Percentiles rank a stretch among this genome's conserved stretches.
Evolutionary conservation across 2,888 invertebrate genomes (phyloP).

Genomic region (Xylota sylvarum): DNA sequence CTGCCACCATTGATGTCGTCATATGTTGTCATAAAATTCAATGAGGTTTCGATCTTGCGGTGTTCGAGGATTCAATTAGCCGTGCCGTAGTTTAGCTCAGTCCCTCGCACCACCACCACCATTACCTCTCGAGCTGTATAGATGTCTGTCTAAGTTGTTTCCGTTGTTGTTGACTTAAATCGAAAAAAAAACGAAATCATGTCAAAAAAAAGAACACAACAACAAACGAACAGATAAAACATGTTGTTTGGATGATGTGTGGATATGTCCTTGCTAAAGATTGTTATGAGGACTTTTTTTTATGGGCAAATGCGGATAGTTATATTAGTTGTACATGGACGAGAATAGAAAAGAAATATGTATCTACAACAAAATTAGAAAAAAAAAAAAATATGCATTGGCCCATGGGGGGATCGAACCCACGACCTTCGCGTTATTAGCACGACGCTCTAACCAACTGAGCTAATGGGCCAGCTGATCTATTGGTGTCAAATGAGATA

Average conservation of each 20-base stretch:
- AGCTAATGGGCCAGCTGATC: conserved; percentile 75
- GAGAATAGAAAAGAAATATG: background rate
- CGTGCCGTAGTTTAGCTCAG: conserved; percentile 54
- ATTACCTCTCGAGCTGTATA: background rate
- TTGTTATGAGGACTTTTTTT: conserved; percentile 2
- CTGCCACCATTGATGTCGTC: conserved; percentile 60
- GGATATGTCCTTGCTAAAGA: background rate
- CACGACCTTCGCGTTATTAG: conserved; percentile 79
- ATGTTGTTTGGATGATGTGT: background rate
- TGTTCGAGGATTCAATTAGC: conserved; percentile 75
- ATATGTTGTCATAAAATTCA: conserved; percentile 69
- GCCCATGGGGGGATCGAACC: conserved; percentile 75
- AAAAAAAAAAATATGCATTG: conserved; percentile 4
- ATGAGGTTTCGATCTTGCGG: conserved; percentile 74
- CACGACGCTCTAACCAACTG: conserved; percentile 79
- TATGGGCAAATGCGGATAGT: background rate
- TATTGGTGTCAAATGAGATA: background rate
- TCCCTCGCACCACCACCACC: too few relatives aligned
- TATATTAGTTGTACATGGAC: background rate
- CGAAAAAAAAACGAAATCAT: background rate
- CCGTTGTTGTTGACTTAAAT: conserved; percentile 32
- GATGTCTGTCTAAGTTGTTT: conserved; percentile 34
- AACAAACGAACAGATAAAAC: background rate
- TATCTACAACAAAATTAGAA: too few relatives aligned
- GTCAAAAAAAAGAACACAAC: background rate